Percentiles rank a stretch among this genome's conserved stretches.
phyloP scores from a whole-genome alignment of 1,140 invertebrate species.

The Bombus balteatus region DNA sequence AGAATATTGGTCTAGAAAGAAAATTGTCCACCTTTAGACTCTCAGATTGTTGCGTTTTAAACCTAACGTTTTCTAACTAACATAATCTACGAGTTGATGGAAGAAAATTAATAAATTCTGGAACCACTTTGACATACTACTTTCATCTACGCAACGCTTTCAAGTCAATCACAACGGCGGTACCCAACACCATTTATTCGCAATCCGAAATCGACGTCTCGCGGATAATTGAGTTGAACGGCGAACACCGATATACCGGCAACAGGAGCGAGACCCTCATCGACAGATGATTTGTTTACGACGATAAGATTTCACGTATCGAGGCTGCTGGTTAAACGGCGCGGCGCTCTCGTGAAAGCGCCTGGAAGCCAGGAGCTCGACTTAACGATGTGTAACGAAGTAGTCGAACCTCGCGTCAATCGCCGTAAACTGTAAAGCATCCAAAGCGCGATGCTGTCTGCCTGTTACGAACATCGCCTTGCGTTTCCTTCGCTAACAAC shows the following conservation, averaged over 20 bases:
- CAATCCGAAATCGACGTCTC: conserved; percentile 10
- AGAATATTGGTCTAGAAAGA: too few relatives aligned
- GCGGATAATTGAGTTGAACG: conserved; percentile 47
- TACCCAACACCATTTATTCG: neutral
- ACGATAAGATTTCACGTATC: conserved; percentile 63
- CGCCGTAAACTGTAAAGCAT: conserved; percentile 54
- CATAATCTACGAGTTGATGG: too few relatives aligned
- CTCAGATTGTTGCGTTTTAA: too few relatives aligned
- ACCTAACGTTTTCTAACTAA: too few relatives aligned
- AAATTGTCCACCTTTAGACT: too few relatives aligned
- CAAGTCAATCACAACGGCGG: neutral
- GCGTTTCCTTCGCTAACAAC: too few relatives aligned
- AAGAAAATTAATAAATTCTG: neutral
- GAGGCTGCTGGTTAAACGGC: conserved; percentile 7
- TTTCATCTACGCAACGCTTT: neutral
- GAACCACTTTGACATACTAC: neutral
- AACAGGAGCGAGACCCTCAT: conserved; percentile 46
- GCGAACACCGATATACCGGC: conserved; percentile 40
- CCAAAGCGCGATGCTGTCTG: conserved; percentile 26
- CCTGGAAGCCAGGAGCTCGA: conserved; percentile 29
- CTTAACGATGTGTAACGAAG: conserved; percentile 68
- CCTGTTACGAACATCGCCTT: neutral
- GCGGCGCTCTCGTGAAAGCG: conserved; percentile 30
- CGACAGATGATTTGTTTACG: conserved; percentile 69
- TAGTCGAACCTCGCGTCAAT: conserved; percentile 56